phyloP scores from a whole-genome alignment of 2,888 invertebrate species.

The Cetonia aurata region DNA sequence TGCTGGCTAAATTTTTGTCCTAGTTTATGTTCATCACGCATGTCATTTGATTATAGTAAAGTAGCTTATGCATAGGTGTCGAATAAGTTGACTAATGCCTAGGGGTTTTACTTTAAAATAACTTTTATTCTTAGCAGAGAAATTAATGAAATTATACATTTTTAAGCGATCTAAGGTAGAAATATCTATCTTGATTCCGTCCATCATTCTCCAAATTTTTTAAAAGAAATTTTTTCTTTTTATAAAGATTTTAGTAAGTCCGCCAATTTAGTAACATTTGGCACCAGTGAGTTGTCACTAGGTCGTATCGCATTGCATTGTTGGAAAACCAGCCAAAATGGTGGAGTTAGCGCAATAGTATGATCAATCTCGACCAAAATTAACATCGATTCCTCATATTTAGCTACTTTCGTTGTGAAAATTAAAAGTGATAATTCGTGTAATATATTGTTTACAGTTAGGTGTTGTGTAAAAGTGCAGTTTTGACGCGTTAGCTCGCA shows the following conservation, averaged over 20 bases:
- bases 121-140: no score
- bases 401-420: slow-evolving; percentile 47
- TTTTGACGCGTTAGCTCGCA: slow-evolving; percentile 28
- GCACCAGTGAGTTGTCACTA: slow-evolving; percentile 30
- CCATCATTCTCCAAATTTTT: no score
- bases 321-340: slow-evolving; percentile 65
- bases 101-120: no score
- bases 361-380: slow-evolving; percentile 59
- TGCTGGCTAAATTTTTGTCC: no score
- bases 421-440: slow-evolving; percentile 45
- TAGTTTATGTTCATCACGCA: no score
- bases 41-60: no score
- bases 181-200: no score
- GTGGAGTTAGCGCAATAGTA: slow-evolving; percentile 61
- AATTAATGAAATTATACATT: no score
- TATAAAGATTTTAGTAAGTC: background rate
- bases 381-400: slow-evolving; percentile 55
- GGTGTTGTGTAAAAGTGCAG: slow-evolving; percentile 45
- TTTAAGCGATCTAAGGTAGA: no score
- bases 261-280: slow-evolving; percentile 21
- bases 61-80: no score
- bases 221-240: no score
- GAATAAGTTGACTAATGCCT: no score
- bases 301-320: slow-evolving; percentile 61
- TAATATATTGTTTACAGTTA: slow-evolving; percentile 40